phyloP scores from a whole-genome alignment of 2,888 invertebrate species.

The Epiblema foenella region DNA sequence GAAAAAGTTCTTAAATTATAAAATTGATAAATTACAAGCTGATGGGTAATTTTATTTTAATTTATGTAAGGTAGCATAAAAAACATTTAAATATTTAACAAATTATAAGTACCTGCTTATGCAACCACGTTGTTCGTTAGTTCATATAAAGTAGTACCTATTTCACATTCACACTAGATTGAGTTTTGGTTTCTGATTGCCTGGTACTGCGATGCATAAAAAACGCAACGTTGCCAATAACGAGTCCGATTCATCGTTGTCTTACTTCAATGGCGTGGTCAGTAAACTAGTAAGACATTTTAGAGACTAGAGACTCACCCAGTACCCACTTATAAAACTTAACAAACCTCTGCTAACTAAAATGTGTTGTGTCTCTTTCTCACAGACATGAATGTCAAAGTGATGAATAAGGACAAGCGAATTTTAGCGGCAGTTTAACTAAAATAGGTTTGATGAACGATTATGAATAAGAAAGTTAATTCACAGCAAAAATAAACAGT shows the following conservation, averaged over 20 bases:
- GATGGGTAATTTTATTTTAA: constrained; percentile 28
- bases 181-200: constrained; percentile 14
- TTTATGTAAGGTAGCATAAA: background rate
- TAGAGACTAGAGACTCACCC: no score
- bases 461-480: no score
- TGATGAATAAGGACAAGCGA: no score
- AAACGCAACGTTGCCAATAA: constrained; percentile 31
- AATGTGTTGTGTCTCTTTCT: no score
- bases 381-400: no score
- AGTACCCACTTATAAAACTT: no score
- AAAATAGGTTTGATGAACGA: no score
- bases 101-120: background rate
- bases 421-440: no score
- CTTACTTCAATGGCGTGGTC: no score
- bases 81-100: background rate
- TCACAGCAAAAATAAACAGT: no score
- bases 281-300: no score
- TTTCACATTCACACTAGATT: background rate
- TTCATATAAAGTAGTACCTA: background rate
- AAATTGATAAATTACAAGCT: constrained; percentile 37
- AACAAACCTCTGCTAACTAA: no score
- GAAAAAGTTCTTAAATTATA: constrained; percentile 30
- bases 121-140: background rate
- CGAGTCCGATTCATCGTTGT: constrained; percentile 6
- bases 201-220: constrained; percentile 27